Evolutionary conservation across 2,888 invertebrate genomes (phyloP).

Genomic region (Microplitis manilae): DNA sequence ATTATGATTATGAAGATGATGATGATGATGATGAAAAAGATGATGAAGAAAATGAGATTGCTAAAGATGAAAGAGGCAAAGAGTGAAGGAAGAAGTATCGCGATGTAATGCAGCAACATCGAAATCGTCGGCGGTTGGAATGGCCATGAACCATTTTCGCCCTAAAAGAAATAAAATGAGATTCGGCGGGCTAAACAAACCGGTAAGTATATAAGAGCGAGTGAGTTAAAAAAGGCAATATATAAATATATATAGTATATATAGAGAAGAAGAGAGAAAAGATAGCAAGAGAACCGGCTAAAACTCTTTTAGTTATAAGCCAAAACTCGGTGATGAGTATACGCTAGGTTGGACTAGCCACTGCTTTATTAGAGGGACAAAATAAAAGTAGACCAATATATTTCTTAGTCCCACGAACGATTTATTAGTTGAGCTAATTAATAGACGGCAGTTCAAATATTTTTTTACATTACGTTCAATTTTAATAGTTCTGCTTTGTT

Average conservation of each 20-base stretch:
- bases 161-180: conserved; percentile 65
- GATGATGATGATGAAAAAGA: conserved; percentile 30
- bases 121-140: conserved; percentile 51
- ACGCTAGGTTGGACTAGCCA: conserved; percentile 21
- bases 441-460: conserved; percentile 56
- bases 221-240: conserved; percentile 19
- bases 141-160: conserved; percentile 68
- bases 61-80: conserved; percentile 23
- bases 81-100: conserved; percentile 16
- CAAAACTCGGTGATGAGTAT: conserved; percentile 11
- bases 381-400: conserved; percentile 52
- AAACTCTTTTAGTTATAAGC: conserved; percentile 16
- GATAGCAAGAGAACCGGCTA: not conserved
- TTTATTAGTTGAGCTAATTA: conserved; percentile 68
- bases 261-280: not conserved
- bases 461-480: not conserved
- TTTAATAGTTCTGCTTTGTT: conserved; percentile 1
- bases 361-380: conserved; percentile 12
- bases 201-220: conserved; percentile 47
- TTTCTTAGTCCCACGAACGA: conserved; percentile 49
- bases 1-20: conserved; percentile 50
- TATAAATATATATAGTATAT: not conserved
- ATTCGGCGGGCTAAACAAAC: conserved; percentile 42
- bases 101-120: conserved; percentile 45
- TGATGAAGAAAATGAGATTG: conserved; percentile 34